A percentile compares a stretch with the other conserved stretches of the same genome.
phyloP scores from a whole-genome alignment of 2,888 invertebrate genomes.

The Acheta domesticus region DNA sequence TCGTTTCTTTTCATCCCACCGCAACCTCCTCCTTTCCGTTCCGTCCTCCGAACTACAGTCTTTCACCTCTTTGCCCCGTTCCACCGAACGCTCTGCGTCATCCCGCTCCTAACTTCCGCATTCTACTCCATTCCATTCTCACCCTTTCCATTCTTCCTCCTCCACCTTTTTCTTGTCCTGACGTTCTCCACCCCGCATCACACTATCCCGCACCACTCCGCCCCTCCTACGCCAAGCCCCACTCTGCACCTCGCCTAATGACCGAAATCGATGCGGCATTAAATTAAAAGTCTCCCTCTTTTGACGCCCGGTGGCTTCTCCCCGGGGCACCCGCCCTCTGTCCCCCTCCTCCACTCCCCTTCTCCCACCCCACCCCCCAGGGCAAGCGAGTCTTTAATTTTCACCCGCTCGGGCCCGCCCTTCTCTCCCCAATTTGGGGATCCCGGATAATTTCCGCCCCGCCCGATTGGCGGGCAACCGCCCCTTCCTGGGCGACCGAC shows the following conservation, averaged over 20 bases:
- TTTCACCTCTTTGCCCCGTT: too few relatives aligned
- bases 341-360: neutral
- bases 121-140: too few relatives aligned
- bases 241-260: neutral
- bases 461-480: neutral
- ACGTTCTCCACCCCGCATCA: too few relatives aligned
- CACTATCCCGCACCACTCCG: neutral
- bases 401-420: neutral
- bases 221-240: neutral
- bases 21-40: too few relatives aligned
- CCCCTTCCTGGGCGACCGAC: too few relatives aligned
- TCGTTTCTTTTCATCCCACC: too few relatives aligned
- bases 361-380: neutral
- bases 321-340: neutral
- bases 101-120: too few relatives aligned
- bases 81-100: too few relatives aligned
- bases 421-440: constrained; percentile 7
- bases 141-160: too few relatives aligned
- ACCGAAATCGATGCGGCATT: constrained; percentile 18
- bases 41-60: too few relatives aligned
- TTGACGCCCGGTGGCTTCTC: neutral
- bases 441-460: constrained; percentile 18
- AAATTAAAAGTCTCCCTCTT: constrained; percentile 11
- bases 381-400: neutral
- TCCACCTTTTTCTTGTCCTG: too few relatives aligned